Base-by-base conservation (phyloP, 1,140 invertebrate species). In the Microplitis mediator region DNA sequence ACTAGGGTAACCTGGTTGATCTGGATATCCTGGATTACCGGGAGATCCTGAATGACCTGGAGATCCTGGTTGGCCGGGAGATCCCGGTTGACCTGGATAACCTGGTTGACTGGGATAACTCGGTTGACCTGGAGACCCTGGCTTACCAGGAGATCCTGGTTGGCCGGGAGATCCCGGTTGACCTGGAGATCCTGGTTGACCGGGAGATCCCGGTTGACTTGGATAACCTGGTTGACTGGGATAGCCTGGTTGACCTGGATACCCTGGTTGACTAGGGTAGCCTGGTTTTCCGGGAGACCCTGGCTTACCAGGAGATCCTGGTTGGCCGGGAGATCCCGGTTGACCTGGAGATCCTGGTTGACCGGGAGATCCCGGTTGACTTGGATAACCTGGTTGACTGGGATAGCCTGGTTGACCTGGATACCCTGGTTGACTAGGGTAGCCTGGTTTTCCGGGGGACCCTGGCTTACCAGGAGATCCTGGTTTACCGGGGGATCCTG, bases 201-300 rank as follows among this genome's bases (percentile, higher is more conserved):
- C 84, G 8, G 86, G 88, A 77, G 88, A 78, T 13, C 89, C 88
- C 35, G 76, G 45, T 61, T 66, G 32, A 34, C 67, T 31, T 34
- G 73, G 62, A n/a, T 31, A 16, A 11, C 69, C 68, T 39, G 85
- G 64, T 23, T n/a, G n/a, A n/a, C n/a, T 23, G 45, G 39, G 39
- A 32, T 45, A n/a, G n/a, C n/a, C n/a, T n/a, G n/a, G n/a, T n/a
- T n/a, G n/a, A n/a, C n/a, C 23, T 16, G 11, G 85, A 87, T 69
- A 84, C 78, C 70, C 82, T 88, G 13, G 76, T 77, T 69, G 81
- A 87, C 78, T 6, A 78, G 69, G 32, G 85, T 83, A 36, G 34
- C 9, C 73, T 66, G 34, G 61, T 63, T 4, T 65, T 35, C 64
- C 52, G 50, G 75, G 72, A 51, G 58, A 14, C 3, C 50, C 65